These are phyloP conservation scores for Saccostrea cuccullata DNA, from an alignment of 1,140 invertebrate genomes.

Conservation along the genomic window DNA sequence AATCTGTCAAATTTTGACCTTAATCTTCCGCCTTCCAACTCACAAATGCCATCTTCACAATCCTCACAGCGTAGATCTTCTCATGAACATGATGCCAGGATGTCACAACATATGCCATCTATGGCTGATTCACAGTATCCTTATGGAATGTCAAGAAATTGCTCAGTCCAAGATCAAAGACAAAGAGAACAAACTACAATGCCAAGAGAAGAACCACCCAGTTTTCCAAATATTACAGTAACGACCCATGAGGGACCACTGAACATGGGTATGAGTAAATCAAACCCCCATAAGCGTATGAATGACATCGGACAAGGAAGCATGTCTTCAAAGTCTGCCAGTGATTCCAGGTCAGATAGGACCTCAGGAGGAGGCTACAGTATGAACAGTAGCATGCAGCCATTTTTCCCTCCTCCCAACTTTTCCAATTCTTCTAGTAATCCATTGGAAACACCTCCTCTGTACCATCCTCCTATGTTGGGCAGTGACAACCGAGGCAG, in stretches of 20 bases:
- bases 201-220: constrained; percentile 51
- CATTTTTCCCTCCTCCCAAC: constrained; percentile 58
- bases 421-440: constrained; percentile 55
- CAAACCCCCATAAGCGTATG: constrained; percentile 57
- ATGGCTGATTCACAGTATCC: constrained; percentile 37
- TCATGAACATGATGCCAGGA: constrained; percentile 45
- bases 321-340: constrained; percentile 41
- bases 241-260: constrained; percentile 44
- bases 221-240: constrained; percentile 57
- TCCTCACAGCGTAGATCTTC: constrained; percentile 50
- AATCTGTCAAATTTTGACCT: constrained; percentile 56
- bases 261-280: constrained; percentile 53
- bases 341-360: constrained; percentile 44
- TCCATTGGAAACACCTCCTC: constrained; percentile 59
- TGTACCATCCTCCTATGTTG: constrained; percentile 63
- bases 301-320: constrained; percentile 47
- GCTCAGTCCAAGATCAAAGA: constrained; percentile 45
- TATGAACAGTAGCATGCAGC: constrained; percentile 54
- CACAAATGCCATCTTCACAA: constrained; percentile 46
- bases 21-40: constrained; percentile 47
- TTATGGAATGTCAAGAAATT: constrained; percentile 46
- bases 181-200: constrained; percentile 36
- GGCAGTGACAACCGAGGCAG: constrained; percentile 52
- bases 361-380: constrained; percentile 32
- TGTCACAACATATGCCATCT: constrained; percentile 28